Evolutionary conservation across 2,797 vertebrate species (phyloP), one percentile per base, ranked within the genome.

Genomic region (Hemibagrus guttatus): DNA sequence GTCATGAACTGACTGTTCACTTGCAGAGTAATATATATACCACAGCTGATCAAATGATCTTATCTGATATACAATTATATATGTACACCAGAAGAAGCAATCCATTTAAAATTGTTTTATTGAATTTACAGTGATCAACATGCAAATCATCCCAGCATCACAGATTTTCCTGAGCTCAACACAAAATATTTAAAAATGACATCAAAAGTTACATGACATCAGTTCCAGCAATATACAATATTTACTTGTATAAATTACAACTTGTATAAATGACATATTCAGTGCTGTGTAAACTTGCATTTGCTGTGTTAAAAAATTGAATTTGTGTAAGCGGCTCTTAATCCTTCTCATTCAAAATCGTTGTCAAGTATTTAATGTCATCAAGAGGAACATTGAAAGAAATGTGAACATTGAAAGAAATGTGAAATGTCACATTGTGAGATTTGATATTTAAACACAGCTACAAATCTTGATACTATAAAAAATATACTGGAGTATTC

Each of bases 141-240:
- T 42, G 21, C 56, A 14, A 19, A 80, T 79, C 52, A 39, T 61
- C 35, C 28, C 31, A 80, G 56, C 35, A 80, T 39, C 56, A 39
- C 56, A 42, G 12, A 61, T 80, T 26, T 80, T 80, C 78, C 78
- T 61, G 78, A 80, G 78, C 31, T 14, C 21, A 42, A 80, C 31
- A 61, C 75, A 42, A 80, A 61, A 80, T 16, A 5, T 49, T 12
- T 3, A 26, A 79, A 42, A 63, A 46, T 46, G 39, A 63, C 23
- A 23, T 42, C 56, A 59, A 59, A 23, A 14, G 23, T 75, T 75
- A 26, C n/a, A 49, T 26, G 23, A 75, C 72, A 49, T 76, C n/a
- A 31, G n/a, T 9, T 76, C 9, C 14, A 56, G 17, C 52, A 56
- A 21, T 54, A 31, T 42, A 42, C 56, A 16, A 39, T 42, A 39